Evolutionary conservation across 2,113 vertebrate genomes (phyloP).

Genomic region (Fregata magnificens): DNA sequence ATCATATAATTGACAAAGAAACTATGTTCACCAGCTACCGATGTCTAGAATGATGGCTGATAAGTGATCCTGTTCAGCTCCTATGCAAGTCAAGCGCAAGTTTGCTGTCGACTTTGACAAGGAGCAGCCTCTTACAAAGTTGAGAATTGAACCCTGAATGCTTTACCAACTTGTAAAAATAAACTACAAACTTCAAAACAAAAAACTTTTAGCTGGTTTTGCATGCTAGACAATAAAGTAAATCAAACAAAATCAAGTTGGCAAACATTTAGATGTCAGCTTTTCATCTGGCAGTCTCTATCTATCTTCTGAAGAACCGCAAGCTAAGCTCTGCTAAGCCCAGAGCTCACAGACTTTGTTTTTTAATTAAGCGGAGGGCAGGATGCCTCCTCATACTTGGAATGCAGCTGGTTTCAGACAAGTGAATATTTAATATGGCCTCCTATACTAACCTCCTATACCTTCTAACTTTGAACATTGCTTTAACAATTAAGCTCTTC

Average conservation of each 20-base stretch:
- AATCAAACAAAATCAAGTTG: constrained; percentile 29
- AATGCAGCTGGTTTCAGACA: constrained; percentile 33
- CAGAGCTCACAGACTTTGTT: not conserved
- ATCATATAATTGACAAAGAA: not conserved
- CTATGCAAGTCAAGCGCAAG: not conserved
- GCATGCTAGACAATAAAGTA: not conserved
- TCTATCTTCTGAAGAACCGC: constrained; percentile 10
- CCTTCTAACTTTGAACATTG: constrained; percentile 49
- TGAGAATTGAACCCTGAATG: not conserved
- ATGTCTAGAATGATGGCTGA: not conserved
- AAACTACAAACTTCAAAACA: not conserved
- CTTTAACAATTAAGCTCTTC: constrained; percentile 54
- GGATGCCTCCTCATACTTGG: constrained; percentile 24
- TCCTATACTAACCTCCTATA: constrained; percentile 18
- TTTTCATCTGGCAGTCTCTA: constrained; percentile 16
- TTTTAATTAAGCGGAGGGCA: constrained; percentile 54
- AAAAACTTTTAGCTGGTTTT: not conserved
- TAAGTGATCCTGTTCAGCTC: not conserved
- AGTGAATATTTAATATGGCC: constrained; percentile 60
- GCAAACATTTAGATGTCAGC: not conserved
- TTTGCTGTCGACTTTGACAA: not conserved
- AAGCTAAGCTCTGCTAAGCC: constrained; percentile 54
- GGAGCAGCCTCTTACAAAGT: not conserved
- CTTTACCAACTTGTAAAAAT: not conserved
- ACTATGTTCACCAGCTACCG: not conserved